Percentiles rank a stretch among this genome's conserved stretches.
Evolutionary conservation across 2,797 vertebrate species (phyloP).

Genomic region (Hozukius guyotensis): DNA sequence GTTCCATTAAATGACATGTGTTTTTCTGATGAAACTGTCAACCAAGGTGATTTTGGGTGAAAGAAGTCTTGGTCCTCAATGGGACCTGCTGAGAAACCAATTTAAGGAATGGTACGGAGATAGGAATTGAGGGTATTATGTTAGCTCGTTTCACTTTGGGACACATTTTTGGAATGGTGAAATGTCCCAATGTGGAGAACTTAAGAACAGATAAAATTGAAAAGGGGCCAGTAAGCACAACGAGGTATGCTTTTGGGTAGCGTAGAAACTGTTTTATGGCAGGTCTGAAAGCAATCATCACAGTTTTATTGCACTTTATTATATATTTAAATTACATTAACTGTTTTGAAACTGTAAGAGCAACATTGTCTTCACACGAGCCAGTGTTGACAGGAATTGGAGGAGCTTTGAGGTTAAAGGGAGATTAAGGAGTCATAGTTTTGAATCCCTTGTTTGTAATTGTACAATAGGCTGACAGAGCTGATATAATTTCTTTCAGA

Average conservation of each 20-base stretch:
- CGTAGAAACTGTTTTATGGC: background rate
- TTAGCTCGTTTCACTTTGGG: conserved; percentile 8
- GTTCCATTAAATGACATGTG: conserved; percentile 18
- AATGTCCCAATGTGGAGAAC: conserved; percentile 3
- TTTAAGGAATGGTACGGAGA: conserved; percentile 19
- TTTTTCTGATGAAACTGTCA: conserved; percentile 50
- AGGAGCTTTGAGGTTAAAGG: background rate
- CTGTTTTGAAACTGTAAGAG: background rate
- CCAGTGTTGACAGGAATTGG: background rate
- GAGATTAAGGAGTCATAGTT: background rate
- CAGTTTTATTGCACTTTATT: background rate
- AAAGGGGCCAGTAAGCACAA: background rate
- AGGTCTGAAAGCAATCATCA: background rate
- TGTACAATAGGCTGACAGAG: background rate
- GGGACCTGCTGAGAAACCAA: conserved; percentile 43
- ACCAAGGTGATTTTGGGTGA: conserved; percentile 21
- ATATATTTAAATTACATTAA: background rate
- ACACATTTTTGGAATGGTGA: conserved; percentile 16
- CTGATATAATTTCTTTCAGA: background rate
- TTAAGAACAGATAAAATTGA: background rate
- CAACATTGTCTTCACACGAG: background rate
- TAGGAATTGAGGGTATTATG: conserved; percentile 3
- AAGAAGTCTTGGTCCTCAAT: conserved; percentile 14
- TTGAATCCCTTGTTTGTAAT: background rate
- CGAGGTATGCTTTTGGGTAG: background rate